These are phyloP conservation scores for Eclectus roratus DNA, from an alignment of 2,113 vertebrate species.

Conservation along the genomic window DNA sequence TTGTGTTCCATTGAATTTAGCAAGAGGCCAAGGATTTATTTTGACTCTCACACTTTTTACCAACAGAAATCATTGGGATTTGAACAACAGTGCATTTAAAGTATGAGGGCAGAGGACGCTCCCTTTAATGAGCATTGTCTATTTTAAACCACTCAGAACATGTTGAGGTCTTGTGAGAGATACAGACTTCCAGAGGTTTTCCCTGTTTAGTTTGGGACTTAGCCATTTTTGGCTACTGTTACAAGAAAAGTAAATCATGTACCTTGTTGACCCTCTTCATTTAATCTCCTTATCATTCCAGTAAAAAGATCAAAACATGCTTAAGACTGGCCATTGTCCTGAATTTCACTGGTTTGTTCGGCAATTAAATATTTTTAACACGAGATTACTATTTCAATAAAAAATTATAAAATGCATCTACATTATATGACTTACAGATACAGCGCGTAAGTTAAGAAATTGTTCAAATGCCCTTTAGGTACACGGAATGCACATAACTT, in stretches of 20 bases:
- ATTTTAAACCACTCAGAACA: background rate
- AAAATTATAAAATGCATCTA: background rate
- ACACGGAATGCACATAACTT: background rate
- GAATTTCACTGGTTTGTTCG: background rate
- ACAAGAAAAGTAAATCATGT: background rate
- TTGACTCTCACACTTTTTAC: background rate
- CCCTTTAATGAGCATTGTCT: background rate
- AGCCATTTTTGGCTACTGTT: background rate
- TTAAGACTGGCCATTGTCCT: background rate
- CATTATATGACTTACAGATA: background rate
- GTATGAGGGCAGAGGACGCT: background rate
- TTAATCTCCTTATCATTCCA: background rate
- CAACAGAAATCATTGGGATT: background rate
- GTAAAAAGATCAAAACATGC: background rate
- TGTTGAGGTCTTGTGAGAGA: background rate
- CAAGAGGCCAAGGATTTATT: background rate
- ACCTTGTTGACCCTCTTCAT: background rate
- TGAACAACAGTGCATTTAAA: background rate
- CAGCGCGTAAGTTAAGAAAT: background rate
- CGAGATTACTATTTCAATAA: background rate
- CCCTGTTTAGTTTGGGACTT: background rate
- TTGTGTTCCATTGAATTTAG: background rate
- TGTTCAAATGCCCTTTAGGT: background rate
- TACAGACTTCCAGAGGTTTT: background rate
- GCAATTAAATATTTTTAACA: background rate